A percentile compares a stretch with the other conserved stretches of the same genome.
Conservation (phyloP, 2,797 vertebrate genomes). For the Balearica regulorum region DNA sequence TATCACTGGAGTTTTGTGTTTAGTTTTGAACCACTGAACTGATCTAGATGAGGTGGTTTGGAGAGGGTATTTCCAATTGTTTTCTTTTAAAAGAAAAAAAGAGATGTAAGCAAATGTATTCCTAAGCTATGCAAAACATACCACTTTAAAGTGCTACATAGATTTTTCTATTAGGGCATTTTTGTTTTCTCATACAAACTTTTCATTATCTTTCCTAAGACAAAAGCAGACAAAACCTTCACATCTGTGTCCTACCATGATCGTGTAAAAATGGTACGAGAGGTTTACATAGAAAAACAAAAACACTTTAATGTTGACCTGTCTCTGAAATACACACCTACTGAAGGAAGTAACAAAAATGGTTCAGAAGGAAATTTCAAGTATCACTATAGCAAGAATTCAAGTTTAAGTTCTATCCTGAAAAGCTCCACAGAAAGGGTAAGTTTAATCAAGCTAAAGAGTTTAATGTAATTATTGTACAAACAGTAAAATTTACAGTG, state of each 20-base stretch:
- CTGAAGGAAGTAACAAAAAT: constrained; percentile 17
- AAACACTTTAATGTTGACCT: constrained; percentile 24
- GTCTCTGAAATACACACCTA: constrained; percentile 76
- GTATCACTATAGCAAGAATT: background rate
- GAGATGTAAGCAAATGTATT: background rate
- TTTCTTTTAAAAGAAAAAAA: background rate
- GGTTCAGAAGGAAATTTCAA: constrained; percentile 19
- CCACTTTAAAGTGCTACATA: background rate
- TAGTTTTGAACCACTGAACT: background rate
- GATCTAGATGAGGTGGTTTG: background rate
- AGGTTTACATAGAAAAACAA: constrained; percentile 63
- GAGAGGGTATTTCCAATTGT: background rate
- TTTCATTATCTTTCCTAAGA: constrained; percentile 68
- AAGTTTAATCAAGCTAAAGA: background rate
- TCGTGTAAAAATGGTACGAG: constrained; percentile 66
- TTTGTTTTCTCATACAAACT: background rate
- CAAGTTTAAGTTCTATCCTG: constrained; percentile 23
- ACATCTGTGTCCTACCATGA: constrained; percentile 79
- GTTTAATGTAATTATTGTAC: background rate
- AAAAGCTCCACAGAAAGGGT: constrained; percentile 68
- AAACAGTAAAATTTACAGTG: background rate
- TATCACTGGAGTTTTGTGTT: background rate
- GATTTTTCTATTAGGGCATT: background rate
- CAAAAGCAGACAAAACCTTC: constrained; percentile 77
- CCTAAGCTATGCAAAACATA: background rate